Base-by-base conservation (phyloP, 2,797 vertebrate species). In the Acridotheres tristis region DNA sequence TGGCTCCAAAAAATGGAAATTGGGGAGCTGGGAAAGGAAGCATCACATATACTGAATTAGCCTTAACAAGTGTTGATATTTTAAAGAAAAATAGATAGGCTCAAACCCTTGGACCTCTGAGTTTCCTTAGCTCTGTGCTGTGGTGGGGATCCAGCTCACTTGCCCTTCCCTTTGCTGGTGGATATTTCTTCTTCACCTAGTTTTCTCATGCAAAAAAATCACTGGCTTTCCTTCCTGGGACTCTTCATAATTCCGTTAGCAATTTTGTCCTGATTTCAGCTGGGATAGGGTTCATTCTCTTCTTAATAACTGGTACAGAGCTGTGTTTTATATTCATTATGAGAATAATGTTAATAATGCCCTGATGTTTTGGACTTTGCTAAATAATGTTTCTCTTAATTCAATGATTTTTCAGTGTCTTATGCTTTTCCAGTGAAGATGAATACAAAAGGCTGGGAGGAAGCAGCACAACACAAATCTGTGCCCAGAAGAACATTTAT, bases 51-150 rank as follows among this genome's bases (percentile, higher is more conserved):
- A 22, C 2, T 34, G 47, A 61, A 71, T 67, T 32, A 63, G 1
- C 36, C 21, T 54, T 76, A 38, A 55, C 7, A 25, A 4, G 2
- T 1, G 1, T 15, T 55, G 21, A 5, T 47, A 23, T 59, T 90
- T 66, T 61, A 67, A 53, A 66, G 27, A 11, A 0, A 0, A 1
- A 43, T 9, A 53, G 7, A 16, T 8, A 13, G 23, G 40, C 58
- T 53, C 32, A 69, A 26, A 34, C 5, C 7, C 20, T 4, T 0
- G 43, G 51, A 32, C 6, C 34, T 40, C 17, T 40, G 54, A 45
- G 21, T 61, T 85, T 77, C 53, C 45, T 23, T 3, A 14, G 4
- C 11, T 36, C 26, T 74, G 29, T 63, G 36, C 45, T 42, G 34
- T 16, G 55, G 8, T 50, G 65, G 34, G 38, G 42, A 21, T 14